These are phyloP conservation scores for Linurgus olivaceus DNA, from an alignment of 2,797 vertebrate genomes.

Conservation along the genomic window DNA sequence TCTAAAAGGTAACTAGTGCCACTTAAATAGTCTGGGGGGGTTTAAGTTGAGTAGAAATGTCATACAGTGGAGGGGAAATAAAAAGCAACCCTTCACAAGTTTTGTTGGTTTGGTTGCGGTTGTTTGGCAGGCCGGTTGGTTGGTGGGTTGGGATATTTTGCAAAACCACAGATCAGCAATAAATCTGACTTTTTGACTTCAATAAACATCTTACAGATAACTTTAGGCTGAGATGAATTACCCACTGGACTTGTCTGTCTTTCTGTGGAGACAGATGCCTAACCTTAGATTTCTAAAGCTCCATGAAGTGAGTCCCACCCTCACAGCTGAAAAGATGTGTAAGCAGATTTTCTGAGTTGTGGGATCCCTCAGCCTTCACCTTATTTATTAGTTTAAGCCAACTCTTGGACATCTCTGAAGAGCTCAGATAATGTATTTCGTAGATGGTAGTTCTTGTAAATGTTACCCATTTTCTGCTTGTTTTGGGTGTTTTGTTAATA, in stretches of 20 bases:
- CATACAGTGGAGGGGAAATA: not conserved
- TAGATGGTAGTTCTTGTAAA: not conserved
- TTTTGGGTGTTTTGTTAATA: not conserved
- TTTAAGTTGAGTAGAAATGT: not conserved
- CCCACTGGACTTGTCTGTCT: not conserved
- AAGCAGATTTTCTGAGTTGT: not conserved
- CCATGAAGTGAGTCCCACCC: not conserved
- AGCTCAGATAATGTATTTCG: not conserved
- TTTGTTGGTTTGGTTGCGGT: rapidly evolving
- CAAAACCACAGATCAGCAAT: not conserved
- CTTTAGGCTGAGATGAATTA: not conserved
- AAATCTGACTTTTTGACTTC: not conserved
- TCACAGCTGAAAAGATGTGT: not conserved
- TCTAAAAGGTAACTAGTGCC: not conserved
- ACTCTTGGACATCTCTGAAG: not conserved
- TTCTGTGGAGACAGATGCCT: not conserved
- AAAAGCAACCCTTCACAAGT: not conserved
- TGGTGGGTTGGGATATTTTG: not conserved
- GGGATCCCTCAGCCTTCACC: not conserved
- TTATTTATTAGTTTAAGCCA: not conserved
- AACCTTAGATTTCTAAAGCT: not conserved
- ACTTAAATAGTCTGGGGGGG: not conserved
- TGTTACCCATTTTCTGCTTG: not conserved
- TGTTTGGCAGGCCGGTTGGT: not conserved
- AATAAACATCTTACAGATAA: not conserved